Base-by-base conservation (phyloP, 2,888 invertebrate genomes). In the Lochmaea crataegi region DNA sequence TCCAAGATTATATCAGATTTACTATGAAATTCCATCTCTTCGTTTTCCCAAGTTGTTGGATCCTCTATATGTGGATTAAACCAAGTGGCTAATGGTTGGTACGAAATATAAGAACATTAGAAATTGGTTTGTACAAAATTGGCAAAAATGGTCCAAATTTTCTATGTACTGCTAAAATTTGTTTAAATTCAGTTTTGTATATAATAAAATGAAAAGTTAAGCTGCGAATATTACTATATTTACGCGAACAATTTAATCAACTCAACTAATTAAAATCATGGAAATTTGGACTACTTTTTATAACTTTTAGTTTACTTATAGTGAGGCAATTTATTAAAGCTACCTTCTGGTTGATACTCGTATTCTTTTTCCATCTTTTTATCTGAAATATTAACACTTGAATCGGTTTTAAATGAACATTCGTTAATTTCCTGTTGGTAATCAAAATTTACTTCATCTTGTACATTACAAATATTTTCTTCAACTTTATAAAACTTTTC, bases 271-370 rank as follows among this genome's bases (percentile, higher is more conserved):
- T 32, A 51, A 16, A 7, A 53, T 10, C 16, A 18, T 16, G 53
- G 51, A 53, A 53, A 53, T 18, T 18, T 53, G 53, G 53, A 53
- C 10, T 53, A 9, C 9, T 18, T 16, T 53, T 10, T 53, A 2
- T 1, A 6, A 10, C 9, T 53, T 53, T 53, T 10, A 45, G 0
- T 45, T 11, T 45, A 45, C 12, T 45, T 14, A n/a, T n/a, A 11
- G 14, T 12, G 12, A 12, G 45, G 45, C 45, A 16, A 53, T 53
- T 11, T 18, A 16, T 16, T 9, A 53, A 53, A 53, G 53, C 53
- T 53, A 53, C 53, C 53, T 53, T 53, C 18, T 53, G 53, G 10
- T 18, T 18, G 53, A 53, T 53, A 53, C 53, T 53, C 18, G n/a
- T 53, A 16, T 18, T 53, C 53, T 16, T 6, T 53, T 53, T 53